These are phyloP conservation scores for Drosophila quinaria DNA, from an alignment of 2,888 invertebrate species.

Conservation along the genomic window DNA sequence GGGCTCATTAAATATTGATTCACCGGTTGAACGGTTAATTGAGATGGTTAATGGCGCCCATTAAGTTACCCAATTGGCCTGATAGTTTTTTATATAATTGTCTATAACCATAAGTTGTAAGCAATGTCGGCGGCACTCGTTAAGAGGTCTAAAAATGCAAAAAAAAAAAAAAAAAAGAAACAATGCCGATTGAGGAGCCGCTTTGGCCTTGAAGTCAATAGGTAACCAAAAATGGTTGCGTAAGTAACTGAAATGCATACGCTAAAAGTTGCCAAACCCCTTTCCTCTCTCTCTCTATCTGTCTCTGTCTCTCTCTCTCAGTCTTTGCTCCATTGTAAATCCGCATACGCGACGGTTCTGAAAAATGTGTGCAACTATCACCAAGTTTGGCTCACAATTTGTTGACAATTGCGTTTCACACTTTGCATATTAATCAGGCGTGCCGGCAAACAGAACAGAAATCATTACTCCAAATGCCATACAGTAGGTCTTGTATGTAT, in stretches of 20 bases:
- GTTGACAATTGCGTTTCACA: conserved; percentile 79
- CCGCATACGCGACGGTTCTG: conserved; percentile 4
- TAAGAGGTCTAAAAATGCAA: conserved; percentile 25
- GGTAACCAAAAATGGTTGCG: conserved; percentile 4
- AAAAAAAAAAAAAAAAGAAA: not conserved
- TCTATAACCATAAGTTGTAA: not conserved
- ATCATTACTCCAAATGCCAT: conserved; percentile 9
- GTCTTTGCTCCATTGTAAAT: not conserved
- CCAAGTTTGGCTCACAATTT: conserved; percentile 76
- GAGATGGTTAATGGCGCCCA: conserved; percentile 48
- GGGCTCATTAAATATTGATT: conserved; percentile 11
- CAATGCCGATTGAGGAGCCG: conserved; percentile 2
- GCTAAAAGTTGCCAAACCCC: not conserved
- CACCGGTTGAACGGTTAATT: conserved; percentile 43
- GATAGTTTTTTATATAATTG: conserved; percentile 9
- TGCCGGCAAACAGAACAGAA: conserved; percentile 38
- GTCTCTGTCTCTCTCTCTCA: not conserved
- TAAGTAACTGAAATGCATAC: conserved; percentile 2
- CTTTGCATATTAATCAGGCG: conserved; percentile 74
- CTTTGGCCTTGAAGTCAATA: conserved; percentile 24
- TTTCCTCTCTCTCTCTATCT: not conserved
- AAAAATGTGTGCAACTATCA: conserved; percentile 53
- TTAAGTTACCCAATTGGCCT: conserved; percentile 45
- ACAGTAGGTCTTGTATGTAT: conserved; percentile 26
- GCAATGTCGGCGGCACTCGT: conserved; percentile 14